Evolutionary conservation across 2,113 vertebrate species (phyloP).

Genomic region (Varanus salvator): DNA sequence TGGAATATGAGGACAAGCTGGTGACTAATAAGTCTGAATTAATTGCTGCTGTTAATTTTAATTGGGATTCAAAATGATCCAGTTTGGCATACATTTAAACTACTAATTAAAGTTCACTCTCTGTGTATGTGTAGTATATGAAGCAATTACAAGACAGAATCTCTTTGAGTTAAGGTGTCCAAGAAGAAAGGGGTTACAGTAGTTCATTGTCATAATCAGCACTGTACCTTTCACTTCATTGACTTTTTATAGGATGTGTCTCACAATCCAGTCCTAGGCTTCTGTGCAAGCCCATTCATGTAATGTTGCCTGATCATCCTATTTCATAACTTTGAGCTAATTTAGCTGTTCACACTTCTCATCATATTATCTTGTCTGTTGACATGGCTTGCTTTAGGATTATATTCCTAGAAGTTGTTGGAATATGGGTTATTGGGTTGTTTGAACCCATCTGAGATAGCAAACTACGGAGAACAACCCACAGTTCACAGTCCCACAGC

Average conservation of each 20-base stretch:
- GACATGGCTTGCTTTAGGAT: background rate
- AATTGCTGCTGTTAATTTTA: slow-evolving; percentile 71
- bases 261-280: background rate
- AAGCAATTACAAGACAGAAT: slow-evolving; percentile 46
- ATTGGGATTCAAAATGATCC: slow-evolving; percentile 65
- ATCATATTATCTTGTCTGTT: background rate
- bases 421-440: too few relatives aligned
- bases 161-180: slow-evolving; percentile 42
- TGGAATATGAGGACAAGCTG: slow-evolving; percentile 53
- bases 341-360: background rate
- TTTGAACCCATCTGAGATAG: too few relatives aligned
- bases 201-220: slow-evolving; percentile 11
- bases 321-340: background rate
- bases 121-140: slow-evolving; percentile 48
- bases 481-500: too few relatives aligned
- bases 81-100: slow-evolving; percentile 69
- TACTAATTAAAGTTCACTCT: slow-evolving; percentile 64
- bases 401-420: background rate
- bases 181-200: slow-evolving; percentile 17
- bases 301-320: background rate
- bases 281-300: background rate
- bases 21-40: slow-evolving; percentile 68
- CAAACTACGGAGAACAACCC: too few relatives aligned
- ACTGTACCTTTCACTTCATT: background rate
- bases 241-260: background rate